A percentile compares a stretch with the other conserved stretches of the same genome.
These are phyloP conservation scores for Oophaga pumilio DNA, from an alignment of 2,113 vertebrate genomes.

Conservation along the genomic window DNA sequence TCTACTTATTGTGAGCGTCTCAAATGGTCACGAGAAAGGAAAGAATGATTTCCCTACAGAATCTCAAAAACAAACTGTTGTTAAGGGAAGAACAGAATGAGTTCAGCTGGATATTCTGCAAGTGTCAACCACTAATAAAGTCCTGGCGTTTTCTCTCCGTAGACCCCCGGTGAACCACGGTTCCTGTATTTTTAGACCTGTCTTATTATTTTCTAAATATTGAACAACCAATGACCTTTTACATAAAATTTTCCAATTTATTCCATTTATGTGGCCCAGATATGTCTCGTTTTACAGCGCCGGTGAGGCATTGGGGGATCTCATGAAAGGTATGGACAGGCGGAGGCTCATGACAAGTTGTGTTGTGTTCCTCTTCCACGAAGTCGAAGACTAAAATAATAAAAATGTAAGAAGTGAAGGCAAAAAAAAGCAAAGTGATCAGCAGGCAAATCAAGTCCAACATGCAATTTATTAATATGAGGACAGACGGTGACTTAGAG, in stretches of 20 bases:
- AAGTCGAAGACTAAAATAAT: conserved; percentile 17
- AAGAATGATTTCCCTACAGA: conserved; percentile 31
- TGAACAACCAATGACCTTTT: not conserved
- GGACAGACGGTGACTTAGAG: not conserved
- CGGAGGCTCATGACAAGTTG: conserved; percentile 44
- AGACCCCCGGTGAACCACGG: not conserved
- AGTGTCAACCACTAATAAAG: not conserved
- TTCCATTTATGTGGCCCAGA: conserved; percentile 29
- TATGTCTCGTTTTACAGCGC: conserved; percentile 14
- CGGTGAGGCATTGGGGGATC: not conserved
- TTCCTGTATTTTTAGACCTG: conserved; percentile 24
- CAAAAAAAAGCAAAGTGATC: conserved; percentile 18
- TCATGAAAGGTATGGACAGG: not conserved
- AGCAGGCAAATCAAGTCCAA: conserved; percentile 46
- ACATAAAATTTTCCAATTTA: not conserved
- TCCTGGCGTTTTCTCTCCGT: conserved; percentile 4
- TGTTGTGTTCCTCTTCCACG: not conserved
- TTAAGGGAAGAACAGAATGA: conserved; percentile 20
- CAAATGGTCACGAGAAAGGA: not conserved
- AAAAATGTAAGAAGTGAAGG: conserved; percentile 12
- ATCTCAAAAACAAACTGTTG: not conserved
- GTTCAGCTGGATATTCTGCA: not conserved
- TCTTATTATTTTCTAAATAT: conserved; percentile 1
- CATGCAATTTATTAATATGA: conserved; percentile 56
- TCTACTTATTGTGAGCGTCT: not conserved